Percentiles rank a stretch among this genome's conserved stretches.
Evolutionary conservation across 1,140 invertebrate genomes (phyloP).

Genomic region (Dufourea novaeangliae): DNA sequence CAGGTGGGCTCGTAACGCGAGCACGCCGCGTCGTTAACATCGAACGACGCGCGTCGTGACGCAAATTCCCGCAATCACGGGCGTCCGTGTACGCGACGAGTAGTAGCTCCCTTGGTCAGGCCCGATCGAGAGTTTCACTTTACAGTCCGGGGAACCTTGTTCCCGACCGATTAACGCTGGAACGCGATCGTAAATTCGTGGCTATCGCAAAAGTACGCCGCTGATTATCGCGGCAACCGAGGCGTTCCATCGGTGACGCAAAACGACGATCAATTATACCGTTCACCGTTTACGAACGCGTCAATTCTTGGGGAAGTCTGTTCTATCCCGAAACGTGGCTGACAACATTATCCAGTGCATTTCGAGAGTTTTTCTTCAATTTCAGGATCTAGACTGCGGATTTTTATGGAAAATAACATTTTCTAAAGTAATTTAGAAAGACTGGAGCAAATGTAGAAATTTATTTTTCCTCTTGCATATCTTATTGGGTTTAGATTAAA

Average conservation of each 20-base stretch:
- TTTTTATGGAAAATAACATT: too few species aligned
- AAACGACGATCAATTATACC: neutral
- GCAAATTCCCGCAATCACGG: slow-evolving; percentile 31
- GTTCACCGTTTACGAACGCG: neutral
- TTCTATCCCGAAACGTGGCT: too few species aligned
- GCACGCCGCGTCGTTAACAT: slow-evolving; percentile 47
- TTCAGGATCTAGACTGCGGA: too few species aligned
- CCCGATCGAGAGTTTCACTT: neutral
- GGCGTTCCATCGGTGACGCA: neutral
- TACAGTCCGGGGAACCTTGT: neutral
- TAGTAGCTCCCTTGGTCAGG: too few species aligned
- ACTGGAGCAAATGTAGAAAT: too few species aligned
- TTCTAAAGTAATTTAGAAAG: too few species aligned
- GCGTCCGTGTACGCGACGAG: too few species aligned
- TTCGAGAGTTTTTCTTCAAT: too few species aligned
- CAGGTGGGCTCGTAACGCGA: slow-evolving; percentile 27
- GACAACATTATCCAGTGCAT: too few species aligned
- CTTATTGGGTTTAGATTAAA: too few species aligned
- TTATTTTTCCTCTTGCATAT: too few species aligned
- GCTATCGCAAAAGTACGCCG: slow-evolving; percentile 12
- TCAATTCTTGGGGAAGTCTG: neutral
- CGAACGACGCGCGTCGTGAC: slow-evolving; percentile 27
- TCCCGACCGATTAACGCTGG: neutral
- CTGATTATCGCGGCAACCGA: neutral
- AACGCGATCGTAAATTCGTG: slow-evolving; percentile 32